These are phyloP conservation scores for Columbina picui DNA, from an alignment of 2,113 vertebrate species.

Conservation along the genomic window DNA sequence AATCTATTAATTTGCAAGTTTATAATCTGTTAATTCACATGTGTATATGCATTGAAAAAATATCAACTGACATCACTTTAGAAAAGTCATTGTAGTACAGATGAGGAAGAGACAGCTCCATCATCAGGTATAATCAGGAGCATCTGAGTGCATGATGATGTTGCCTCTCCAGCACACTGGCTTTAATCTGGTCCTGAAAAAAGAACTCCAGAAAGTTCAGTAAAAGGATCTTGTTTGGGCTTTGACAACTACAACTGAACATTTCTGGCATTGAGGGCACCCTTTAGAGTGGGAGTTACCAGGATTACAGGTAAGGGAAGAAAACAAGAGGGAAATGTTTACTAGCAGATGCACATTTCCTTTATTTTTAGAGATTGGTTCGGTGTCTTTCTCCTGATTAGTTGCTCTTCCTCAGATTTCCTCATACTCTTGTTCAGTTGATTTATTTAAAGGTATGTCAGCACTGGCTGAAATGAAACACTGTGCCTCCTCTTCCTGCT, in stretches of 20 bases:
- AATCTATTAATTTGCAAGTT: not conserved
- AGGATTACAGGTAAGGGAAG: not conserved
- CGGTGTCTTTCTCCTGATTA: constrained; percentile 1
- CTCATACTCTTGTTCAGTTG: constrained; percentile 2
- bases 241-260: not conserved
- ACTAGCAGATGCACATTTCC: not conserved
- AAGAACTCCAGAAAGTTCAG: not conserved
- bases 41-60: not conserved
- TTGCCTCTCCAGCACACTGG: not conserved
- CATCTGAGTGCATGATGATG: rapidly evolving
- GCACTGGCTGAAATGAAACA: constrained; percentile 59
- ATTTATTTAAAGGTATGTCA: constrained; percentile 81
- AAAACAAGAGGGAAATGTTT: not conserved
- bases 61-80: not conserved
- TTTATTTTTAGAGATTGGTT: constrained; percentile 37
- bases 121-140: rapidly evolving
- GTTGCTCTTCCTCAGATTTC: constrained; percentile 35
- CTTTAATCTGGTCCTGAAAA: not conserved
- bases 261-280: not conserved
- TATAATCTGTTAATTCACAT: not conserved
- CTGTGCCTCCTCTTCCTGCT: constrained; percentile 72
- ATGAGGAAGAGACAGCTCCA: not conserved
- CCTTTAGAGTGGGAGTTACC: not conserved
- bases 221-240: not conserved
- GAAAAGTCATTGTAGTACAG: not conserved